Percentiles rank a stretch among this genome's conserved stretches.
These are phyloP conservation scores for Polietes domitor DNA, from an alignment of 2,888 invertebrate species.

Conservation along the genomic window DNA sequence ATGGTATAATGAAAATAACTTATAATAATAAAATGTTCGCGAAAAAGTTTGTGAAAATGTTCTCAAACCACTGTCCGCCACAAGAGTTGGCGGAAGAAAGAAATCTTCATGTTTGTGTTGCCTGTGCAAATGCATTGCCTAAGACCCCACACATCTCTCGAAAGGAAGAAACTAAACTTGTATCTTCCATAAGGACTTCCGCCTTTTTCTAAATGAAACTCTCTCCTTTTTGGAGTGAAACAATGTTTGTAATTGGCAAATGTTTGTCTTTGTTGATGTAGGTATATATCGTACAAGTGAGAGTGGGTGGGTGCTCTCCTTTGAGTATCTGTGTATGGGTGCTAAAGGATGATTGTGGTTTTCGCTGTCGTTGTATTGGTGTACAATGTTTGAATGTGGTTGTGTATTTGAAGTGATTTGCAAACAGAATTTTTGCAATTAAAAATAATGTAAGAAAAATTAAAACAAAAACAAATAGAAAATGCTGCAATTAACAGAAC, in stretches of 20 bases:
- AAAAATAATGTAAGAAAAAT: background rate
- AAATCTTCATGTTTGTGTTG: background rate
- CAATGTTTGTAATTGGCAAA: slow-evolving; percentile 34
- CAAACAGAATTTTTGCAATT: background rate
- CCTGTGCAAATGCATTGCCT: background rate
- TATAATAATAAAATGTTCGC: too few relatives aligned
- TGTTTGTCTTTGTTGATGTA: slow-evolving; percentile 5
- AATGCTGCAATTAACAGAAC: background rate
- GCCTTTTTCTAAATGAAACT: slow-evolving; percentile 21
- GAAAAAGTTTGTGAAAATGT: too few relatives aligned
- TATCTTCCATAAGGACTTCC: slow-evolving; percentile 24
- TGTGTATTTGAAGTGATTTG: background rate
- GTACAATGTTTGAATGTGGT: background rate
- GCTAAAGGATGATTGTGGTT: background rate
- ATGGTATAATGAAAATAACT: too few relatives aligned
- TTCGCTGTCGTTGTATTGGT: background rate
- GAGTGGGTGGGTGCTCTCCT: background rate
- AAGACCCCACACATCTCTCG: too few relatives aligned
- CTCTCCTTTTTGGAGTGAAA: background rate
- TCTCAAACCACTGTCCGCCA: background rate
- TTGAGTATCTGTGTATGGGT: background rate
- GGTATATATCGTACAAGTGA: background rate
- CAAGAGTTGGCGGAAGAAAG: background rate
- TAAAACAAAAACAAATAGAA: background rate
- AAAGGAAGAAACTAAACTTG: background rate